Conservation (phyloP, 92 coral and sea anemone genomes). For the Anthopleura xanthogrammica region DNA sequence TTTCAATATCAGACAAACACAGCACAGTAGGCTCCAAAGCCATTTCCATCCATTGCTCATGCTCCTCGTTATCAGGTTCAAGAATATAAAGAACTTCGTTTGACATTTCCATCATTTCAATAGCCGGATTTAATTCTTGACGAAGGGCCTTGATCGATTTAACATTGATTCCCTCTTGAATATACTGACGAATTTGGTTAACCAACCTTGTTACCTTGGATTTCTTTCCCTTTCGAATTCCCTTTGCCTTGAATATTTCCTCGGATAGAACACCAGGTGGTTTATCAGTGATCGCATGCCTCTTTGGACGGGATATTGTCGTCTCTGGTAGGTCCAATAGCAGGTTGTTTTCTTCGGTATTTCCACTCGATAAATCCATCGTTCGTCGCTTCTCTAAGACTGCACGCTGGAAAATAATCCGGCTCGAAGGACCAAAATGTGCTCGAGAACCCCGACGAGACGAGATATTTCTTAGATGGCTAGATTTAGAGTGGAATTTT, state of each 20-base stretch:
- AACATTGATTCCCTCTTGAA: conserved; percentile 15
- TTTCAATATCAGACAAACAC: conserved; percentile 1
- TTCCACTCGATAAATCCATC: not conserved
- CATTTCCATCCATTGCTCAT: conserved; percentile 43
- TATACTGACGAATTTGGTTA: conserved; percentile 28
- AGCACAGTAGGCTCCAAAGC: conserved; percentile 32
- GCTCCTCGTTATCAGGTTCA: conserved; percentile 45
- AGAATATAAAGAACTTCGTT: conserved; percentile 36
- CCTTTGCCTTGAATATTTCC: conserved; percentile 13
- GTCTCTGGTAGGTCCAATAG: not conserved
- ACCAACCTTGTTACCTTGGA: conserved; percentile 33
- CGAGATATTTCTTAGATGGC: too few relatives aligned
- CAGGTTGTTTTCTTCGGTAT: not conserved
- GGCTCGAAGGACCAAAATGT: conserved; percentile 33
- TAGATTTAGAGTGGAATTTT: too few relatives aligned
- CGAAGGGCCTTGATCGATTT: conserved; percentile 8
- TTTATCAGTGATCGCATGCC: not conserved
- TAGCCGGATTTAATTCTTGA: conserved; percentile 14
- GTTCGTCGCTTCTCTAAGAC: not conserved
- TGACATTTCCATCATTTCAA: conserved; percentile 28
- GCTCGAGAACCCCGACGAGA: not conserved
- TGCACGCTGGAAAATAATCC: conserved; percentile 6
- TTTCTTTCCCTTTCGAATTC: conserved; percentile 10
- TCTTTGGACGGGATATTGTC: not conserved
- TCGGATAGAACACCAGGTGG: not conserved